Conservation (phyloP, 2,113 vertebrate species). For the Antechinus flavipes region DNA sequence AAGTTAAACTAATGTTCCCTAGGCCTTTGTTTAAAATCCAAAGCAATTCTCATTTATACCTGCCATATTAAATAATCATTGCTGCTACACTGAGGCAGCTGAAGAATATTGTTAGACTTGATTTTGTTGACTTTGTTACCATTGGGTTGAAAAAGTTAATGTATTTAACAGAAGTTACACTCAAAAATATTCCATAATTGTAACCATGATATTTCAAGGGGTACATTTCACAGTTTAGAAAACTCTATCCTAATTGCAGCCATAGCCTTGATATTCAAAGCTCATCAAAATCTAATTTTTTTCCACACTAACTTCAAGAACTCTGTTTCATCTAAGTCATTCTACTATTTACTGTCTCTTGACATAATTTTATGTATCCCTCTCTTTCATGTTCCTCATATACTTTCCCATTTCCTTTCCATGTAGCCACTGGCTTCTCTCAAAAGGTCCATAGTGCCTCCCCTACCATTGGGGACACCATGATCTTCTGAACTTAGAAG, state of each 20-base stretch:
- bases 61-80: background rate
- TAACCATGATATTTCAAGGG: background rate
- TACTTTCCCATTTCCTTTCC: background rate
- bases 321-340: background rate
- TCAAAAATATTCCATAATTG: background rate
- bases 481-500: background rate
- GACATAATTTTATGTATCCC: background rate
- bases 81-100: background rate
- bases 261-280: background rate
- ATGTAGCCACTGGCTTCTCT: background rate
- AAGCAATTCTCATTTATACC: background rate
- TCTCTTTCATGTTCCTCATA: background rate
- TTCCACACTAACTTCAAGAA: background rate
- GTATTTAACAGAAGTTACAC: background rate
- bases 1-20: background rate
- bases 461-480: background rate
- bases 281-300: background rate
- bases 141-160: background rate
- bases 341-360: background rate
- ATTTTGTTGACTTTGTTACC: background rate
- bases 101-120: background rate
- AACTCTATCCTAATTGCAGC: background rate
- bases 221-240: background rate
- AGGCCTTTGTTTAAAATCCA: background rate
- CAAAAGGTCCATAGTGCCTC: background rate